Evolutionary conservation across 2,113 vertebrate genomes (phyloP).

Genomic region (Myrmophylax atrothorax): DNA sequence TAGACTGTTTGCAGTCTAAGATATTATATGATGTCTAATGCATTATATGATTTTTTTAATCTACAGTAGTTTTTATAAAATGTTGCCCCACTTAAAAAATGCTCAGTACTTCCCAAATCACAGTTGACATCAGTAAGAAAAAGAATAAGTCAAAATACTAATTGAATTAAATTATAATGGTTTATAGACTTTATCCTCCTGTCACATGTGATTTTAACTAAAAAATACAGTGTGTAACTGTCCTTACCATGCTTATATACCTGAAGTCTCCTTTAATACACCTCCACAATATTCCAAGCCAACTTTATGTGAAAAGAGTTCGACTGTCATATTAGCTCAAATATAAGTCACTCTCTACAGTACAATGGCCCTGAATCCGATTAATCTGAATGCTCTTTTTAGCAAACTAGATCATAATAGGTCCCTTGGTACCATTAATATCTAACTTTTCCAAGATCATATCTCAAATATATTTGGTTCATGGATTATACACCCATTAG

Average conservation of each 20-base stretch:
- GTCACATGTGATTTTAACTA: background rate
- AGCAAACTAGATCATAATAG: conserved; percentile 54
- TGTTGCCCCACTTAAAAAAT: background rate
- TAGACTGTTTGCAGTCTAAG: conserved; percentile 40
- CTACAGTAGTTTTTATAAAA: background rate
- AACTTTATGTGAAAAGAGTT: background rate
- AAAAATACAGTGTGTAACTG: background rate
- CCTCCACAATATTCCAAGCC: background rate
- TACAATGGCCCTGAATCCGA: conserved; percentile 40
- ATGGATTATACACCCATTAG: conserved; percentile 45
- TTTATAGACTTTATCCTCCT: background rate
- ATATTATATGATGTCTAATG: conserved; percentile 1
- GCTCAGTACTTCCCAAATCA: background rate
- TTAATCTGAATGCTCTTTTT: conserved; percentile 56
- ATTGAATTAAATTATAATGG: background rate
- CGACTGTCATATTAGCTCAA: conserved; percentile 4
- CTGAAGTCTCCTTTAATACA: background rate
- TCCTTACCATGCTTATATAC: background rate
- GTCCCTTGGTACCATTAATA: conserved; percentile 51
- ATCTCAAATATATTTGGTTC: conserved; percentile 47
- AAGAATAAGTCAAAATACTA: background rate
- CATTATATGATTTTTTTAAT: conserved; percentile 17
- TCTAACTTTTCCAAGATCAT: conserved; percentile 45
- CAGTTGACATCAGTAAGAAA: background rate
- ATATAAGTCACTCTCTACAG: conserved; percentile 17